Evolutionary conservation across 2,888 invertebrate genomes (phyloP), one percentile per base, ranked within the genome.

Genomic region (Atethmia centrago): DNA sequence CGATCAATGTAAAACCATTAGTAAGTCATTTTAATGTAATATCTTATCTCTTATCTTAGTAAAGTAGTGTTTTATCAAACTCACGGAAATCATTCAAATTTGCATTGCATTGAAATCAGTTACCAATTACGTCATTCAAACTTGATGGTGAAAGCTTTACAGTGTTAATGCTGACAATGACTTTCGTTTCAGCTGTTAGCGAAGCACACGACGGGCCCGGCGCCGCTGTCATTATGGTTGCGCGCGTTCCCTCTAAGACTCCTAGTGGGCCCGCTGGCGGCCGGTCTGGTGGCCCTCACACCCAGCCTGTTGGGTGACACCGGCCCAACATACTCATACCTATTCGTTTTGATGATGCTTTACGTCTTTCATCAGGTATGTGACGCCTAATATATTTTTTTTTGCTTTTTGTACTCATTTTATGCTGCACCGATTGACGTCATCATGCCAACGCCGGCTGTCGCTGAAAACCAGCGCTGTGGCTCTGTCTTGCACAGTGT

Each of bases 361-460:
- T 99, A 99, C 92, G 97, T 98, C n/a, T 95, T 99, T 79, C 99
- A 99, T 96, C 99, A 99, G 97, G 99, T 96, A 77, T 85, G 88
- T 86, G 7, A 45, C 19, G 2, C 31, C n/a, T 25, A 25, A 10
- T 36, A 36, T 36, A 36, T 36, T 36, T 36, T 36, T 36, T 36
- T 36, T 7, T 45, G 31, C 16, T 10, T 42, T 42, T 42, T 10
- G 3, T 42, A 12, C 12, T 42, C 42, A 12, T 14, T 42, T 42
- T 42, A 42, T 42, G 42, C 42, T 42, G 42, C 42, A 42, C 42
- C 42, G 42, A 8, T 42, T 42, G 14, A 14, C 42, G 42, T 42
- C 42, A 42, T 42, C 14, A 42, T 2, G 42, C 14, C 10, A 42
- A 42, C 42, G 42, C 14, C 14, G 8, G 40, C 40, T 40, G 40